Base-by-base conservation (phyloP, 2,888 invertebrate species). In the Heteropelma amictum region DNA sequence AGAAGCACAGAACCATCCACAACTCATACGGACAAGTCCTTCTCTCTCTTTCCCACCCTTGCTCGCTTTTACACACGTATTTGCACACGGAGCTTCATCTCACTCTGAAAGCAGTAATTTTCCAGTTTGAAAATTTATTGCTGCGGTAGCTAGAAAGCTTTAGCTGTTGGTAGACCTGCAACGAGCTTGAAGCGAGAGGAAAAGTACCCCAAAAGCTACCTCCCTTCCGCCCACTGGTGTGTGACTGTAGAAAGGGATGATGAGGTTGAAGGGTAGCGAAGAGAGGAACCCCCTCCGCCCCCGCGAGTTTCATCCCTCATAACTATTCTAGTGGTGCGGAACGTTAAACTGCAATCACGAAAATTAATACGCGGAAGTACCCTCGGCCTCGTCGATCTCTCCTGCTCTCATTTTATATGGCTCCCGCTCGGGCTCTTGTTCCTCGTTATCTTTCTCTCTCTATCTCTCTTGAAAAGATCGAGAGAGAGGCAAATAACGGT, bases 341-440 rank as follows among this genome's bases (percentile, higher is more conserved):
- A 78, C 76, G 77, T 76, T 78, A 73, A 78, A 78, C 73, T 78
- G 77, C 77, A 78, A 78, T 78, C 77, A 76, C 76, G 77, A 76
- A 77, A 77, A 77, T 77, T 76, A 77, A 77, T 77, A 76, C 68
- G 63, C 76, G 51, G 51, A 71, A 68, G 71, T 69, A 71, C 68
- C 72, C 72, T 28, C 45, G 33, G 23, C 56, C 54, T 65, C 21
- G 64, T 65, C 65, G 65, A 65, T 65, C 65, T 65, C 53, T 21
- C 30, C 47, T 53, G 14, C 30, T 42, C 64, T 42, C 64, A 17
- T 42, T 26, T 23, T 21, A 23, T 40, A 40, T 38, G 38, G 10
- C 23, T 42, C 28, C 38, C 49, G 17, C 35, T 33, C 47, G 10
- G 8, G 26, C 47, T 35, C 7, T 42, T 23, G 58, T n/a, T n/a